Evolutionary conservation across 2,113 vertebrate species (phyloP), one percentile per base, ranked within the genome.

Genomic region (Anoplopoma fimbria): DNA sequence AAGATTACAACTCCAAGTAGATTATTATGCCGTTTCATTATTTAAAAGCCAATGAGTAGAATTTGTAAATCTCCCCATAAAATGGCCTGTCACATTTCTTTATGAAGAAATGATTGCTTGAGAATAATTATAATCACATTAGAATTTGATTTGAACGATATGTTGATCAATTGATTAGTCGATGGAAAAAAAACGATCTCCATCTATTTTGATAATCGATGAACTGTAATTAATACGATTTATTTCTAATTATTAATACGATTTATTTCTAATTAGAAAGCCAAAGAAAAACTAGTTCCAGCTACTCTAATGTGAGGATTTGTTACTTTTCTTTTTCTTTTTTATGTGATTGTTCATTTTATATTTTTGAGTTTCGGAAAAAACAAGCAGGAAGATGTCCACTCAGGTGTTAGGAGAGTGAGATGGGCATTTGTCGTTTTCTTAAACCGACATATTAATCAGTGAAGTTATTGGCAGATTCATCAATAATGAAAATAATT

Each of bases 1-100:
- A n/a, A 31, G 9, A 69, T 79, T 67, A 53, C 36, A 80, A 17
- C 25, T 38, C 14, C 27, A 55, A 79, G 29, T 57, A n/a, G 65
- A 73, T 84, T 42, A 75, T 73, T 19, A 29, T 65, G 85, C 23
- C 21, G 7, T 80, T 68, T 73, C 42, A 75, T 67, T 85, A 3
- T 58, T 5, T 51, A 65, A 53, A 76, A 40, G 60, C 21, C 34
- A 74, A n/a, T n/a, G 21, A 33, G 31, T 17, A 9, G 70, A 34
- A 27, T 75, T 62, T n/a, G 10, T 71, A 74, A 49, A 68, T 6
- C 2, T 58, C 17, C 23, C 29, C 21, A 21, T 42, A 57, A 61
- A 64, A 49, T 40, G 27, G 33, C 49, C 17, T 29, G 58, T 61
- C 17, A 45, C 33, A 72, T 49, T 60, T 49, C n/a, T 49, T 14